Conservation (phyloP, 2,888 invertebrate species). For the Lumbricus terrestris region DNA sequence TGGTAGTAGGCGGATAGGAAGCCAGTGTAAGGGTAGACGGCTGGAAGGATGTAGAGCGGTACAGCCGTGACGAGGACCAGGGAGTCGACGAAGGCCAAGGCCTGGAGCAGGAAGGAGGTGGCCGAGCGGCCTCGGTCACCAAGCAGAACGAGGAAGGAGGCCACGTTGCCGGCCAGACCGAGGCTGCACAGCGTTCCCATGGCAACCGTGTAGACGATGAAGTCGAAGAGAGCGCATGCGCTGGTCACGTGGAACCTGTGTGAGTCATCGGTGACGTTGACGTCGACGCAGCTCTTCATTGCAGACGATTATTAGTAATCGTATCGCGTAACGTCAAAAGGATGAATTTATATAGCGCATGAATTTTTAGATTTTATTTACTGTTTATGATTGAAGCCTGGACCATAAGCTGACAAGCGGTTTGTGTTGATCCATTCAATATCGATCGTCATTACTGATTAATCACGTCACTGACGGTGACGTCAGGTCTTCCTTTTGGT, state of each 20-base stretch:
- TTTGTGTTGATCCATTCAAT: no score
- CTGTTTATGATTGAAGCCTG: no score
- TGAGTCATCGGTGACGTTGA: neutral
- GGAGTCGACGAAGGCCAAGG: conserved; percentile 41
- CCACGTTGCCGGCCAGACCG: conserved; percentile 39
- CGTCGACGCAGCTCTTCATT: neutral
- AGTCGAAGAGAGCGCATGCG: conserved; percentile 40
- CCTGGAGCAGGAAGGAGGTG: conserved; percentile 38
- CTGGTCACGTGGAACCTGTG: conserved; percentile 34
- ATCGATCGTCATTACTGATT: no score
- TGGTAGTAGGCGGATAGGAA: conserved; percentile 25
- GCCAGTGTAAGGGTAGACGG: conserved; percentile 33
- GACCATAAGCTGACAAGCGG: no score
- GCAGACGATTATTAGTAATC: neutral
- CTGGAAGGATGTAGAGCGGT: conserved; percentile 36
- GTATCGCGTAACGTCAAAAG: neutral
- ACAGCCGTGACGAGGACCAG: conserved; percentile 38
- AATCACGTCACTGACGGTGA: no score
- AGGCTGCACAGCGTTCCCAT: conserved; percentile 38
- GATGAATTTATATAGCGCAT: neutral
- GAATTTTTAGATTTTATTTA: neutral
- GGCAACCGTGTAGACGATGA: conserved; percentile 39
- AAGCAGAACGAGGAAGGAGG: conserved; percentile 39
- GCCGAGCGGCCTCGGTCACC: conserved; percentile 32
- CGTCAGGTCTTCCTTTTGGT: no score